Evolutionary conservation across 2,113 vertebrate genomes (phyloP).

Genomic region (Fulica atra): DNA sequence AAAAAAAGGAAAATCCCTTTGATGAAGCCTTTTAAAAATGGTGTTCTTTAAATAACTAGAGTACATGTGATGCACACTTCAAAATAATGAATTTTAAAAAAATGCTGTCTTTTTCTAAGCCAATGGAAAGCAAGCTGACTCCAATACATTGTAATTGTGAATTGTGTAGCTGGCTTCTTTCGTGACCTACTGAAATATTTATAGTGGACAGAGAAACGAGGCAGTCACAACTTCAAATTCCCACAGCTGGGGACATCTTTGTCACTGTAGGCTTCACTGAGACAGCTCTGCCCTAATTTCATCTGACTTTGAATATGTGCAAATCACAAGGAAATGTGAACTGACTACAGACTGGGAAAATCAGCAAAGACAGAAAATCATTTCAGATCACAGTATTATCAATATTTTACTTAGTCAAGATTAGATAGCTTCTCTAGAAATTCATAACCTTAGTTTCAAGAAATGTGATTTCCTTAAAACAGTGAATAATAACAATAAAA

Average conservation of each 20-base stretch:
- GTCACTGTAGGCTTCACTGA: constrained; percentile 79
- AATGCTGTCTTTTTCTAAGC: background rate
- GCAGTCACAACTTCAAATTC: constrained; percentile 79
- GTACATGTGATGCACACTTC: background rate
- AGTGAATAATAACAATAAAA: background rate
- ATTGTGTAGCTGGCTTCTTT: constrained; percentile 75
- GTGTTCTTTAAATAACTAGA: background rate
- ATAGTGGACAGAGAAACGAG: constrained; percentile 81
- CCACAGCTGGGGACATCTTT: constrained; percentile 83
- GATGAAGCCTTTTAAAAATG: background rate
- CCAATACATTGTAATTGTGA: background rate
- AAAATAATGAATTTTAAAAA: background rate
- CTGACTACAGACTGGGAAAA: constrained; percentile 74
- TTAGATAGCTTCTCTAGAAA: constrained; percentile 68
- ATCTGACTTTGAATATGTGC: constrained; percentile 89
- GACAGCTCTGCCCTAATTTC: constrained; percentile 91
- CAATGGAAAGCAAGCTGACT: background rate
- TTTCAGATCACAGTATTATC: constrained; percentile 84
- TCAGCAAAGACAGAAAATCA: constrained; percentile 79
- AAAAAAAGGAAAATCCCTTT: background rate
- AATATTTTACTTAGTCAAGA: constrained; percentile 85
- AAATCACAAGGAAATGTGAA: constrained; percentile 83
- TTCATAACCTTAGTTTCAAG: constrained; percentile 18
- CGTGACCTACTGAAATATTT: constrained; percentile 89
- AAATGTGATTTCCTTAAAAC: background rate